phyloP scores from a whole-genome alignment of 2,113 vertebrate genomes.

The Tachycineta bicolor region DNA sequence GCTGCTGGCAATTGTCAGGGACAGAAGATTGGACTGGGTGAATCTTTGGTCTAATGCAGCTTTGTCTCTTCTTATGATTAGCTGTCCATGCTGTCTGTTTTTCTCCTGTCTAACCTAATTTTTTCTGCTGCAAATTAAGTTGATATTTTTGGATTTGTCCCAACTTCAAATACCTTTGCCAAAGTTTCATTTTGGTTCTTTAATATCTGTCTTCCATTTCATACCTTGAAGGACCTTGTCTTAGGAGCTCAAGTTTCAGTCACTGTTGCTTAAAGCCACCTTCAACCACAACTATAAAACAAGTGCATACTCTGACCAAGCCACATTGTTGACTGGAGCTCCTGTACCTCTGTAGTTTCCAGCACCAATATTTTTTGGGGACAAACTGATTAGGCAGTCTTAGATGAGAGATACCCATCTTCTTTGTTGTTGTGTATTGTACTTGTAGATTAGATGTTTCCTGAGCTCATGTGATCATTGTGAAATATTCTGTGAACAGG shows the following conservation, averaged over 20 bases:
- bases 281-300: neutral
- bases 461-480: neutral
- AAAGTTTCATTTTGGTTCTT: neutral
- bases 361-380: neutral
- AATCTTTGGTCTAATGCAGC: neutral
- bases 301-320: neutral
- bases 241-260: neutral
- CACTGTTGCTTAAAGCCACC: neutral
- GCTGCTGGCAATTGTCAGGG: neutral
- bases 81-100: neutral
- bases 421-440: neutral
- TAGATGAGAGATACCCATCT: neutral
- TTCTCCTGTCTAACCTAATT: neutral
- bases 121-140: slow-evolving; percentile 19
- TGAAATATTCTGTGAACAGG: neutral
- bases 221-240: neutral
- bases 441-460: neutral
- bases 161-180: neutral
- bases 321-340: neutral
- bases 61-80: slow-evolving; percentile 1
- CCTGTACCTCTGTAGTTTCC: neutral
- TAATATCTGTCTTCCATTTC: neutral
- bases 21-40: neutral
- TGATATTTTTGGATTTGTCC: slow-evolving; percentile 19
- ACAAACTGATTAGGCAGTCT: neutral